Base-by-base conservation (phyloP, 2,888 invertebrate species). In the Ypsolopha sequella region DNA sequence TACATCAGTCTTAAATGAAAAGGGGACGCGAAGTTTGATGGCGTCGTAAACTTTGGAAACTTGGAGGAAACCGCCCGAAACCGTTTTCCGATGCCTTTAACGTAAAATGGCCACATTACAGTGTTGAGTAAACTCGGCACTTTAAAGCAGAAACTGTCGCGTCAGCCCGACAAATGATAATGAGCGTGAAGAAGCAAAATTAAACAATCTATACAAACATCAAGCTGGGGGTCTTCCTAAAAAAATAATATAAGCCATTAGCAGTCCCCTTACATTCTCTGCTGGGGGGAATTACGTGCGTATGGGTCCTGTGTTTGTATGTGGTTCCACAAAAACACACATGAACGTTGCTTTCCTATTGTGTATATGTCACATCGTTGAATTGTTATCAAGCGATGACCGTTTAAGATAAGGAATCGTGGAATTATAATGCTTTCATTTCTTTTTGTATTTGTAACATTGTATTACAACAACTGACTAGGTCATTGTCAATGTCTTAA, bases 151-250 rank as follows among this genome's bases (percentile, higher is more conserved):
- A 53, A 73, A 69, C 61, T 74, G 77, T 68, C 73, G 70, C 73
- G 72, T 74, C 74, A 76, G 68, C 64, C 58, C 59, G 60, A 75
- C 68, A 73, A 78, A 79, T 72, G 71, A 75, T 72, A 73, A 66
- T 56, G 63, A 70, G 65, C 71, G 67, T 76, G 78, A 78, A 78
- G 65, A 66, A 69, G 69, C 73, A 69, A 68, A 68, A 73, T 71
- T 70, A 68, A 70, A 73, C 67, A 72, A 71, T 66, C 54, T 60
- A 53, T 52, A 55, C 56, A 58, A 62, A 61, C 54, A 57, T 54
- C 55, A 60, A 46, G 48, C 48, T 51, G 55, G 60, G 58, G 53
- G 55, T 54, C 57, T 58, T 59, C 38, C 51, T 50, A 58, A 60
- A 60, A 68, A 68, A 64, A 61, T 24, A 24, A 58, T 52, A 53